These are phyloP conservation scores for Trogon melanurus DNA, from an alignment of 2,113 vertebrate species.

Conservation along the genomic window DNA sequence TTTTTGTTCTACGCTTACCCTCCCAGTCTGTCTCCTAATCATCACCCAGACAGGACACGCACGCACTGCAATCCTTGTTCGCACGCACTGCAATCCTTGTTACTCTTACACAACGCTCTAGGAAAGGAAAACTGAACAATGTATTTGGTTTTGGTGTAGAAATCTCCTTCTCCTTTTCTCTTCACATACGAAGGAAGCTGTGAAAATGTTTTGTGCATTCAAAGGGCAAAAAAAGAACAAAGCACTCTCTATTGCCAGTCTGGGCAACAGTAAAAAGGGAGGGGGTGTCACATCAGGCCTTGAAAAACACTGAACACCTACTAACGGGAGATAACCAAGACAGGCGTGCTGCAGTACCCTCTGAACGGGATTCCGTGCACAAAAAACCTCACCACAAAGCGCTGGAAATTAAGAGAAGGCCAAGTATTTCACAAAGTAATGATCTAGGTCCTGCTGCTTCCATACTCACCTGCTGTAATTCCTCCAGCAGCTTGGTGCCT, in stretches of 20 bases:
- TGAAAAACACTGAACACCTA: constrained; percentile 54
- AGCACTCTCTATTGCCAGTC: constrained; percentile 44
- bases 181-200: background rate
- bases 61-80: accelerated
- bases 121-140: background rate
- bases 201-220: constrained; percentile 53
- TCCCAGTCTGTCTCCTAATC: background rate
- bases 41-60: background rate
- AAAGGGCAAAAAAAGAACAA: constrained; percentile 31
- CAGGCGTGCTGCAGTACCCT: background rate
- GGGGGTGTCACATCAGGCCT: constrained; percentile 38
- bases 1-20: background rate
- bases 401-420: background rate
- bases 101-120: background rate
- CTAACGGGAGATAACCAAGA: constrained; percentile 25
- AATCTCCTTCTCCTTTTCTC: background rate
- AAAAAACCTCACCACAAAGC: background rate
- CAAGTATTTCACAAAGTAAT: background rate
- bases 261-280: constrained; percentile 29
- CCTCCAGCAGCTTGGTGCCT: background rate
- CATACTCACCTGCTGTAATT: background rate
- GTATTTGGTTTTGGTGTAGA: background rate
- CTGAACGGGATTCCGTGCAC: background rate
- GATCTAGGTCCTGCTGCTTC: background rate
- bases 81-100: accelerated